Conservation (phyloP, 1,140 invertebrate species). For the Oreohelix idahoensis region DNA sequence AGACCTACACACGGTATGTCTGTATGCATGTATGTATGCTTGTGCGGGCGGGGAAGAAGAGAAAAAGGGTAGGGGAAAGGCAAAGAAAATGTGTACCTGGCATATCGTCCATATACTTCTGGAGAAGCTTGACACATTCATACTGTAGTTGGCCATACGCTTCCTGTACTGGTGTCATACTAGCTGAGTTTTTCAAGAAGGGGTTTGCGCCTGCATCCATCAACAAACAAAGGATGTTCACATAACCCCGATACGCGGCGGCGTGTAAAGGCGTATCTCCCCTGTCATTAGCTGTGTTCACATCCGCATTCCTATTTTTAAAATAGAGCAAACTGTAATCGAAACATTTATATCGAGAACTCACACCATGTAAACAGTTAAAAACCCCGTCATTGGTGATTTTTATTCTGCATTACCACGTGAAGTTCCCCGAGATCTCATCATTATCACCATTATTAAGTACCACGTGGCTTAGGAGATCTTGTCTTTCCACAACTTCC, state of each 20-base stretch:
- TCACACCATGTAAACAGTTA: no score
- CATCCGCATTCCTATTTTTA: conserved; percentile 43
- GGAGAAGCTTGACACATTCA: not conserved
- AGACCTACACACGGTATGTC: no score
- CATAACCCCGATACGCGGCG: conserved; percentile 56
- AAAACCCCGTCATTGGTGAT: no score
- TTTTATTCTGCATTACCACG: no score
- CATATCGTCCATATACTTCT: not conserved
- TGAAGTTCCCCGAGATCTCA: no score
- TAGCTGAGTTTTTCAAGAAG: conserved; percentile 43
- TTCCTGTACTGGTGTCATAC: conserved; percentile 47
- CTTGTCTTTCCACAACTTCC: no score
- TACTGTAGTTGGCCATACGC: conserved; percentile 15
- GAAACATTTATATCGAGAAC: no score
- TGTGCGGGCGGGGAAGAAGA: not conserved
- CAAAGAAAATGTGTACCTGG: not conserved
- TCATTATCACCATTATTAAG: no score
- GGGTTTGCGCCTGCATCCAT: conserved; percentile 55
- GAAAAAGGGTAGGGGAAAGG: not conserved
- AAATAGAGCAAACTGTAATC: not conserved
- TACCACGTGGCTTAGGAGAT: no score
- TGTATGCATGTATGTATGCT: not conserved
- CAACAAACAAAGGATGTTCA: conserved; percentile 55
- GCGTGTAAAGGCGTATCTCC: conserved; percentile 62
- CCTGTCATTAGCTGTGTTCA: conserved; percentile 49